Evolutionary conservation across 2,113 vertebrate species (phyloP).

Genomic region (Lophochroa leadbeateri): DNA sequence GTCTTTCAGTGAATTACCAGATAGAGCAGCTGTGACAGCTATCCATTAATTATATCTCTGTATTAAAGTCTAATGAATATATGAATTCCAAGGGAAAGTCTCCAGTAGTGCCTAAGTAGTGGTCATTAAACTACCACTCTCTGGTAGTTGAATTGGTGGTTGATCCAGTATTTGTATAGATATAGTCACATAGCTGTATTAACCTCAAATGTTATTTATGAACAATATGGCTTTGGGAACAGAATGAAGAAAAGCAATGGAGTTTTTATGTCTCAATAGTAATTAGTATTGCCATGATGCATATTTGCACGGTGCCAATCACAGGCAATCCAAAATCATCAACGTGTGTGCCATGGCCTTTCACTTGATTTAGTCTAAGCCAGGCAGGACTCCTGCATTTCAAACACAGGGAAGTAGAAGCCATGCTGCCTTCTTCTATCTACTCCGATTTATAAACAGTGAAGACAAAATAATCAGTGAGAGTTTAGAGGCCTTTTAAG

Average conservation of each 20-base stretch:
- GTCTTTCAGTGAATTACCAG: not conserved
- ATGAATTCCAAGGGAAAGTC: not conserved
- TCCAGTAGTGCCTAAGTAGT: not conserved
- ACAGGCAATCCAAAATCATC: not conserved
- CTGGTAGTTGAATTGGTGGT: not conserved
- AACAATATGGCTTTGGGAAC: not conserved
- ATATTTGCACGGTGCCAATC: not conserved
- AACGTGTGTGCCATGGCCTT: not conserved
- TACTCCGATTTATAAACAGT: not conserved
- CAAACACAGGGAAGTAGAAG: not conserved
- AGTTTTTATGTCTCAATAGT: not conserved
- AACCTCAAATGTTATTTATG: constrained; percentile 8
- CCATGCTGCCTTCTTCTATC: not conserved
- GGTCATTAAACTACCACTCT: not conserved
- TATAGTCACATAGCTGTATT: not conserved
- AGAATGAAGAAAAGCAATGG: not conserved
- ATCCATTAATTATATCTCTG: constrained; percentile 18
- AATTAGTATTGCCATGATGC: not conserved
- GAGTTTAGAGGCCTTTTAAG: not conserved
- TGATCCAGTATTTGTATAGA: constrained; percentile 44
- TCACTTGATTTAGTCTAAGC: not conserved
- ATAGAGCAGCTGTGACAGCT: constrained; percentile 33
- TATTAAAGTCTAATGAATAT: constrained; percentile 28
- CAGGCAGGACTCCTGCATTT: not conserved
- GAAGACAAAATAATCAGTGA: not conserved